Base-by-base conservation (phyloP, 2,797 vertebrate genomes). In the Botia almorhae region DNA sequence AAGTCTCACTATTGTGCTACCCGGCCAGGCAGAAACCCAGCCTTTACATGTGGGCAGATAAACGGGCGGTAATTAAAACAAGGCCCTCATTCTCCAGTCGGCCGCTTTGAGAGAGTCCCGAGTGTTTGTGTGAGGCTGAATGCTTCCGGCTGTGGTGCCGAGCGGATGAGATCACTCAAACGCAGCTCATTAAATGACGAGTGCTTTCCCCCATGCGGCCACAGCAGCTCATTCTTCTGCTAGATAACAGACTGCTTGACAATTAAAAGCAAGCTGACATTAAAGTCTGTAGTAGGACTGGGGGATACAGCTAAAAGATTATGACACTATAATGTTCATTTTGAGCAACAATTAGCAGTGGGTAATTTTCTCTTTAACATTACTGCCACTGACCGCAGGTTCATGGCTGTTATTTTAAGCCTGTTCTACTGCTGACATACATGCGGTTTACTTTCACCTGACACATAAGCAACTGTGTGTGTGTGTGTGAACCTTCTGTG, bases 91-190 rank as follows among this genome's bases (percentile, higher is more conserved):
- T 84, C 78, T 83, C 78, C 14, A 60, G 78, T 56, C 26, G 46
- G 46, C n/a, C 48, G 67, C 64, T 71, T 39, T 17, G 68, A 72
- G 67, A 63, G 17, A 58, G 39, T 48, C 72, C 61, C n/a, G 33
- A 48, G 60, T 36, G 74, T 80, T 80, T 74, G 58, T 76, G 4
- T 33, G 60, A 74, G 70, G 69, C 74, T 75, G 78, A 76, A 82
- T 65, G 84, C 84, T 84, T 85, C 86, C 81, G 82, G 83, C 69
- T 51, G 46, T 51, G 68, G 76, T 73, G 67, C 39, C 33, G 78
- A 85, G 78, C 78, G 83, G 86, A 84, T 85, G 84, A 84, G 84
- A 87, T 86, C 83, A 87, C 83, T 86, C 86, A 82, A 74, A 69
- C 69, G 81, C 43, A 82, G 74, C 78, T 86, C 77, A 83, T 87